phyloP scores from a whole-genome alignment of 37 sponge, comb jelly and placozoan species.

The Geodia barretti region DNA sequence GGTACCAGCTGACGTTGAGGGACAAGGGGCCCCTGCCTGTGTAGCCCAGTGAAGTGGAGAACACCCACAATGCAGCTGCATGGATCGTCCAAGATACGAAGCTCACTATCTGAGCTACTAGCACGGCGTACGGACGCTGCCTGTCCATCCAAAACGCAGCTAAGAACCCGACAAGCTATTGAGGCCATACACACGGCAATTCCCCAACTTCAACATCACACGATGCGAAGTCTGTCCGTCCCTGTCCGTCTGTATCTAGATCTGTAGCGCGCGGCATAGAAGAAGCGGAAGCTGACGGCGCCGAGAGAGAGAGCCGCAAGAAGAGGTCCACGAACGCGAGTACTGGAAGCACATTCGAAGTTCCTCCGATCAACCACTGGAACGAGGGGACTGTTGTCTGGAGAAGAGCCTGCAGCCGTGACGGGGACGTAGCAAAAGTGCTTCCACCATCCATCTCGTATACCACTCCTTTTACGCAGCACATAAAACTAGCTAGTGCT shows the following conservation, averaged over 20 bases:
- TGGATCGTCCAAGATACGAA: constrained; percentile 48
- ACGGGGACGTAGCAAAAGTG: constrained; percentile 39
- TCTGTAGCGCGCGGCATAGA: constrained; percentile 40
- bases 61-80: constrained; percentile 1
- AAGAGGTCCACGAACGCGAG: constrained; percentile 24
- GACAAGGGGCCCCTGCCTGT: constrained; percentile 61
- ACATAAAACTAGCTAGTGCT: too few species aligned
- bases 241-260: constrained; percentile 27
- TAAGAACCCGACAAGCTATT: constrained; percentile 24
- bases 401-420: neutral
- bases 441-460: constrained; percentile 23
- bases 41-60: constrained; percentile 44
- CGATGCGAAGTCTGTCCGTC: constrained; percentile 11
- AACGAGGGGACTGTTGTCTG: constrained; percentile 10
- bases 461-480: too few species aligned
- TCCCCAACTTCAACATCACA: constrained; percentile 23
- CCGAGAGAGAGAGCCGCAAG: neutral
- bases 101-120: constrained; percentile 14
- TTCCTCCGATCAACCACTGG: constrained; percentile 43
- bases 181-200: constrained; percentile 12
- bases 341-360: constrained; percentile 75
- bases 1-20: constrained; percentile 56
- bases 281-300: constrained; percentile 44
- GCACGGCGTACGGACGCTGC: constrained; percentile 33
- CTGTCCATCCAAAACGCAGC: constrained; percentile 32